Evolutionary conservation across 2,797 vertebrate genomes (phyloP), one percentile per base, ranked within the genome.

Genomic region (Pangasius larnaudii): DNA sequence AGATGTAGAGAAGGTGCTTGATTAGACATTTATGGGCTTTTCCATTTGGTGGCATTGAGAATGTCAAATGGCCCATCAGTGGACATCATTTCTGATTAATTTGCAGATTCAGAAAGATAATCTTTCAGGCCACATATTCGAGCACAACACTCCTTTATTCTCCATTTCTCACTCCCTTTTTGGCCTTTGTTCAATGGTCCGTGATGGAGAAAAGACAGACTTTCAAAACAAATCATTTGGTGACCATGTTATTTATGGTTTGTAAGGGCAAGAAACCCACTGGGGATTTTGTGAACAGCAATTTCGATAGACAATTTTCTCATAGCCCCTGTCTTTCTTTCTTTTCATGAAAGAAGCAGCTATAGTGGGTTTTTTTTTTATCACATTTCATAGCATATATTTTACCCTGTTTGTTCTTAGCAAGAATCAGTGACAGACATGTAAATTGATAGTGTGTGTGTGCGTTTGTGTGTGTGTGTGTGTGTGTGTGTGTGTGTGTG

Each of bases 201-300:
- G 3, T 78, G 49, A 4, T 78, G 33, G 2, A 56, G n/a, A 53
- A 77, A 77, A 16, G 46, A 46, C 74, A 75, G 24, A 58, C 30
- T 79, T 36, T 58, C 30, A 58, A 85, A 86, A 86, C 79, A 87
- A 81, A 27, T 88, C 56, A 88, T 92, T 91, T 91, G 85, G 75
- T 88, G 89, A 88, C 80, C 89, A 83, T 91, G 19, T 36, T 92
- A 91, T 92, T 91, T 89, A 88, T 90, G 89, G 84, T 85, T 87
- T 86, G 88, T 90, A 88, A 91, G 88, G 78, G 75, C 89, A 61
- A 86, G 85, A 81, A 81, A 74, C 89, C 80, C 90, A 85, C 85
- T 89, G 80, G 88, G 85, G 71, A 75, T 85, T 84, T 88, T 84
- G 84, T 80, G 63, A 89, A 91, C 85, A 91, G 87, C 88, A 88